Base-by-base conservation (phyloP, 2,888 invertebrate genomes). In the Lasioglossum villosulum region DNA sequence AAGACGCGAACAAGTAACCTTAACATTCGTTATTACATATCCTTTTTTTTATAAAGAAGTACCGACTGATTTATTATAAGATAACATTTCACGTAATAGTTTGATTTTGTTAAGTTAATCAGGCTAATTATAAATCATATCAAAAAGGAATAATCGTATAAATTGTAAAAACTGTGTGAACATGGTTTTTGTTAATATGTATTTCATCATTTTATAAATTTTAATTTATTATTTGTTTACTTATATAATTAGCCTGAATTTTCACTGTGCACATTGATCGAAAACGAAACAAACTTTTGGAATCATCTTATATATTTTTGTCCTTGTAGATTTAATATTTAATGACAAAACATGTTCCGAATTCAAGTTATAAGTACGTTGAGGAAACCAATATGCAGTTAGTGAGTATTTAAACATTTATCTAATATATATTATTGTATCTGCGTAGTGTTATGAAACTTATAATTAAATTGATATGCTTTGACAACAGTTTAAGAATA, bases 391-490 rank as follows among this genome's bases (percentile, higher is more conserved):
- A 19, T 83, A 48, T 27, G 10, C 1, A 79, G 8, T 12, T 72
- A 42, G 84, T 84, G 66, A 83, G 84, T 84, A 83, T 42, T 76
- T 68, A 8, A 2, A 27, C 6, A 39, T 71, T 27, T 56, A 12
- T 37, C 27, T 16, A n/a, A 30, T 0, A 6, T 59, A 68, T 12
- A 66, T 48, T 19, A 68, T 8, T 68, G 14, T 34, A 34, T 10
- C 4, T 19, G n/a, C 52, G 0, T 8, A 34, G 56, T 3, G 4
- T n/a, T 39, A 27, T 30, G 39, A 71, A 30, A 42, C 4, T 56
- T n/a, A 37, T 39, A 30, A 72, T 78, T 39, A 16, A 45, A 39
- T 8, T 12, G 10, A 23, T 14, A 73, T 30, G 23, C 39, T 6
- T 56, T 30, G 70, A 16, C 6, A 63, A 75, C 45, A 84, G 83